These are phyloP conservation scores for Rambutsinella grinnellia DNA, from an alignment of 2,888 invertebrate genomes.

Conservation along the genomic window DNA sequence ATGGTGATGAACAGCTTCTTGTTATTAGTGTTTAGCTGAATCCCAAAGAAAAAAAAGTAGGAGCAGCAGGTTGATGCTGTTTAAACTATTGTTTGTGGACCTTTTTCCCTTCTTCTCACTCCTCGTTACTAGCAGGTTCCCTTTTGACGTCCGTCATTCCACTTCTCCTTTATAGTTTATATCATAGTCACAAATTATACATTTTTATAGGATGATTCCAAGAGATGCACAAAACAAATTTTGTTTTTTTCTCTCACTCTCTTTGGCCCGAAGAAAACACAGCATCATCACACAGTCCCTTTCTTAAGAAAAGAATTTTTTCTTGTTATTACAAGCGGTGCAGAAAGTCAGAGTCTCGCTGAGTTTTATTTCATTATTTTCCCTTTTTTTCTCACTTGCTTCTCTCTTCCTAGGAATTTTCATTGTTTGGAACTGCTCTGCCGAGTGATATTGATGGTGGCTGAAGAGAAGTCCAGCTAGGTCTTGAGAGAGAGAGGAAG, in stretches of 20 bases:
- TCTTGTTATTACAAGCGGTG: conserved; percentile 18
- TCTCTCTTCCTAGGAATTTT: conserved; percentile 46
- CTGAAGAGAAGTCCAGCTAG: conserved; percentile 2
- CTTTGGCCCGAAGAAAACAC: too few relatives aligned
- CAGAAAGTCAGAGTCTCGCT: conserved; percentile 43
- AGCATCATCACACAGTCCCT: neutral
- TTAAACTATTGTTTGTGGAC: conserved; percentile 28
- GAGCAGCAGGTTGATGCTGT: conserved; percentile 47
- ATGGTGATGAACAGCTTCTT: conserved; percentile 40
- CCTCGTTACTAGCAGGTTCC: conserved; percentile 43
- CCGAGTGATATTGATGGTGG: conserved; percentile 5
- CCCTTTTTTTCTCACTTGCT: conserved; percentile 24
- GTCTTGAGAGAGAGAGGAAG: conserved; percentile 26
- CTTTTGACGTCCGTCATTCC: conserved; percentile 39
- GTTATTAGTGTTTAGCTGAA: conserved; percentile 25
- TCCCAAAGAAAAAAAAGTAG: conserved; percentile 23
- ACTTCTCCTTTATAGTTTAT: neutral
- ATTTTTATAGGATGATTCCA: neutral
- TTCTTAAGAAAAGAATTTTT: conserved; percentile 11
- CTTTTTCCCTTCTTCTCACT: conserved; percentile 45
- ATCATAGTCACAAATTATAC: neutral
- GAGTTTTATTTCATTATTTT: conserved; percentile 44
- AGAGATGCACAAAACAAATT: conserved; percentile 5
- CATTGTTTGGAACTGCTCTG: conserved; percentile 40
- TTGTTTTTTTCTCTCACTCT: too few relatives aligned